A percentile compares a stretch with the other conserved stretches of the same genome.
Evolutionary conservation across 2,888 invertebrate species (phyloP).

Genomic region (Drosophila prolongata): DNA sequence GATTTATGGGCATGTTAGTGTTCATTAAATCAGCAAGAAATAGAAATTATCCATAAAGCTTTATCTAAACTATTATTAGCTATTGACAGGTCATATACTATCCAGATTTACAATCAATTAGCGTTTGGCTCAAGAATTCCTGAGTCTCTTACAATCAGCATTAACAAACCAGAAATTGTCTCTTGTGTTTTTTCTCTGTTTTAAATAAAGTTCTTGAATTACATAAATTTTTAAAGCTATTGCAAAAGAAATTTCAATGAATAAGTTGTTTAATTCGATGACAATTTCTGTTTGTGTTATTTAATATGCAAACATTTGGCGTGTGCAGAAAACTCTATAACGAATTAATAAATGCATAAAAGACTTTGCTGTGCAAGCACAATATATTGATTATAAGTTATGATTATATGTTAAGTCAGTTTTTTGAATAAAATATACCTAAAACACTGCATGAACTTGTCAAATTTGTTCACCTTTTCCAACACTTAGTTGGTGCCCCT

Average conservation of each 20-base stretch:
- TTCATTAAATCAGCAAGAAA: constrained; percentile 33
- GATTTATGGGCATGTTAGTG: constrained; percentile 36
- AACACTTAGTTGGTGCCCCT: constrained; percentile 16
- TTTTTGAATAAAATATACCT: not conserved
- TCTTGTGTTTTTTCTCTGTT: not conserved
- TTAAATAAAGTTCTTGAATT: not conserved
- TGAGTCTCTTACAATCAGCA: not conserved
- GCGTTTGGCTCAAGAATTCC: constrained; percentile 1
- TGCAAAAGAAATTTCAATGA: not conserved
- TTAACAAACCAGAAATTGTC: not conserved
- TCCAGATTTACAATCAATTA: constrained; percentile 16
- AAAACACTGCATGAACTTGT: not conserved
- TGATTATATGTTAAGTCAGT: too few species aligned
- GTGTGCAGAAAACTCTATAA: not conserved
- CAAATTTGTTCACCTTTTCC: constrained; percentile 11
- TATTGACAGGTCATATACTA: constrained; percentile 13
- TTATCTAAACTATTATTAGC: constrained; percentile 31
- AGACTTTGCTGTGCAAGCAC: not conserved
- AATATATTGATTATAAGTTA: not conserved
- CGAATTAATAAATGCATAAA: not conserved
- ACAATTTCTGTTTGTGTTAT: constrained; percentile 1
- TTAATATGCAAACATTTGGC: constrained; percentile 4
- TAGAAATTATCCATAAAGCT: constrained; percentile 10
- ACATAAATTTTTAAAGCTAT: not conserved
- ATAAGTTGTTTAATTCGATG: not conserved